Evolutionary conservation across 2,113 vertebrate species (phyloP).

Genomic region (Origma solitaria): DNA sequence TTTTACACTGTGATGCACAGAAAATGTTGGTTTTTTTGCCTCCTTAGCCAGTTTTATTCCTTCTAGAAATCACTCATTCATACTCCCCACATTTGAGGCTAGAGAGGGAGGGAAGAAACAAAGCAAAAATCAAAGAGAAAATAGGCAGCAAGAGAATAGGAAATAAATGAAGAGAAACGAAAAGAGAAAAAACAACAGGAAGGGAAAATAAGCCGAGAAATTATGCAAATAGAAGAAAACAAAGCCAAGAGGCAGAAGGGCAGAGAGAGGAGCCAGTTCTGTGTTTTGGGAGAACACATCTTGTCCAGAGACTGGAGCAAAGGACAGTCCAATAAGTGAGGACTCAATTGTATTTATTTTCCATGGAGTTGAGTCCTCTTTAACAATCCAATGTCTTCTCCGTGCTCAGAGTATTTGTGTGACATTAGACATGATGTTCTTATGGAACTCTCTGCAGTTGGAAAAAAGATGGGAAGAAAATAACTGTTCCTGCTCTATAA

Average conservation of each 20-base stretch:
- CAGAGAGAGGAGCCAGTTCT: neutral
- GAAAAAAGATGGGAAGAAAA: neutral
- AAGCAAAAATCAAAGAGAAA: neutral
- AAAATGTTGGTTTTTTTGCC: constrained; percentile 28
- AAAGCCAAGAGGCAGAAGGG: neutral
- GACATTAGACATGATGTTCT: neutral
- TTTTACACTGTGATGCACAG: constrained; percentile 65
- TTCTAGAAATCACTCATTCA: constrained; percentile 64
- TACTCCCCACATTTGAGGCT: neutral
- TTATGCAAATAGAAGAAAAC: neutral
- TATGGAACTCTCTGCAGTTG: neutral
- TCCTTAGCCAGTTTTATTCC: constrained; percentile 54
- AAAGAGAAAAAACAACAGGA: neutral
- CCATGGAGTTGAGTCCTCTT: neutral
- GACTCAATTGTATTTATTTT: neutral
- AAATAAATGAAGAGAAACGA: neutral
- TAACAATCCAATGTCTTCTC: neutral
- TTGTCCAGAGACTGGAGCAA: neutral
- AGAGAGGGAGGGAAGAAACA: neutral
- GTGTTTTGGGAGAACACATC: neutral
- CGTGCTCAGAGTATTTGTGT: neutral
- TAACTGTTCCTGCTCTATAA: neutral
- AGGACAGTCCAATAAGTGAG: neutral
- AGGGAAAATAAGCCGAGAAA: neutral
- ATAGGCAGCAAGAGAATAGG: neutral